A percentile compares a stretch with the other conserved stretches of the same genome.
Conservation (phyloP, 2,113 vertebrate genomes). For the Blennius ocellaris region DNA sequence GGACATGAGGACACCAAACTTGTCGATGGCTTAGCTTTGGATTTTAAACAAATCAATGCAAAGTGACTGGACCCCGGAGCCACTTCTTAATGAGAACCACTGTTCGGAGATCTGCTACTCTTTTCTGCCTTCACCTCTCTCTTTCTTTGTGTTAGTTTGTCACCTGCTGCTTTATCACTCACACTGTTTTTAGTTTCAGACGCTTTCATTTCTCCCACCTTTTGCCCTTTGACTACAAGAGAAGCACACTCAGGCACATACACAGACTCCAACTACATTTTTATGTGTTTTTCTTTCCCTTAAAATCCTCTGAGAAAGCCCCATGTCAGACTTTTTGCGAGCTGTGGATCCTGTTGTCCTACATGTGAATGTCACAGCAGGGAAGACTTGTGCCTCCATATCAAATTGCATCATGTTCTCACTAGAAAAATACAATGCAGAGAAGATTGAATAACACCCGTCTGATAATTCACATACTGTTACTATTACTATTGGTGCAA, state of each 20-base stretch:
- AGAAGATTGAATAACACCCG: conserved; percentile 21
- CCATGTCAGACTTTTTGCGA: conserved; percentile 22
- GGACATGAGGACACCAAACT: conserved; percentile 41
- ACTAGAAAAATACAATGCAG: conserved; percentile 5
- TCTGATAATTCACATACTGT: conserved; percentile 26
- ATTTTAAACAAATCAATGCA: conserved; percentile 76
- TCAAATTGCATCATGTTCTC: background rate
- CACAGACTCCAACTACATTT: conserved; percentile 6
- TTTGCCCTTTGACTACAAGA: conserved; percentile 26
- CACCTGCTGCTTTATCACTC: conserved; percentile 21
- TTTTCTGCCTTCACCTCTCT: conserved; percentile 1
- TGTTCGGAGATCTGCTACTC: conserved; percentile 44
- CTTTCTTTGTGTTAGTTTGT: conserved; percentile 14
- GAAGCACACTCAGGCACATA: background rate
- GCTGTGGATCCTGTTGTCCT: conserved; percentile 10
- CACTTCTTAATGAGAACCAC: conserved; percentile 68
- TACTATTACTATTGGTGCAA: conserved; percentile 1
- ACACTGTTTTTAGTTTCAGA: conserved; percentile 24
- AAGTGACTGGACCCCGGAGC: conserved; percentile 63
- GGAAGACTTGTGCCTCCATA: background rate
- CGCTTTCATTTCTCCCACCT: conserved; percentile 34
- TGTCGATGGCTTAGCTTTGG: conserved; percentile 63
- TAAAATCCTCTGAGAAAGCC: conserved; percentile 33
- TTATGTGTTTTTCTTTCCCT: conserved; percentile 5
- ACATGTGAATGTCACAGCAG: conserved; percentile 17